phyloP scores from a whole-genome alignment of 1,140 invertebrate species.

The Caenorhabditis inopinata region DNA sequence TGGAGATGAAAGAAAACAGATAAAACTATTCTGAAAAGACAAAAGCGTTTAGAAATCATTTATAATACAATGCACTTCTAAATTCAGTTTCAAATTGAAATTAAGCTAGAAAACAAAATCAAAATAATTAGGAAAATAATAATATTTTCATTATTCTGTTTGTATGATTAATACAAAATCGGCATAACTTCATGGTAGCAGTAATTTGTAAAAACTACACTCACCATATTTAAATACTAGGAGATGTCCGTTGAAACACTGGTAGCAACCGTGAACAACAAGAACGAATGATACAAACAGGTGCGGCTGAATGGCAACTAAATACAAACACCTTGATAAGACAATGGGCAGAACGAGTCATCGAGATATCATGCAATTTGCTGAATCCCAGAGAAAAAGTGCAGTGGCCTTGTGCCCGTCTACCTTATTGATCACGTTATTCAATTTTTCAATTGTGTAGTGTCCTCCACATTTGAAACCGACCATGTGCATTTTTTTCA shows the following conservation, averaged over 20 bases:
- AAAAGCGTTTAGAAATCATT: too few species aligned
- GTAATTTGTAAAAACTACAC: background rate
- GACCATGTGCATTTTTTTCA: background rate
- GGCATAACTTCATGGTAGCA: too few species aligned
- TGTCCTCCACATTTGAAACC: background rate
- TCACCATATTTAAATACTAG: background rate
- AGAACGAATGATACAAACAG: constrained; percentile 21
- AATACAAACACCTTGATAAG: constrained; percentile 33
- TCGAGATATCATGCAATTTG: background rate
- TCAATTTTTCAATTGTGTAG: background rate
- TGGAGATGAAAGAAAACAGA: too few species aligned
- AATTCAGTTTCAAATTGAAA: too few species aligned
- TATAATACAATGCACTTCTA: too few species aligned
- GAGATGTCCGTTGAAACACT: background rate
- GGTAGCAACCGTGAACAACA: background rate
- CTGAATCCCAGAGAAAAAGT: background rate
- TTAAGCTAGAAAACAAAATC: too few species aligned
- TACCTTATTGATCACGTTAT: background rate
- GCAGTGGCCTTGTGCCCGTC: background rate
- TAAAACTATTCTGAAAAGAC: too few species aligned
- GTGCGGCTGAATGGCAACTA: background rate
- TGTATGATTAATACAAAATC: too few species aligned
- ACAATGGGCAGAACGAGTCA: background rate
- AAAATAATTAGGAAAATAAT: too few species aligned
- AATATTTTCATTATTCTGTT: too few species aligned